These are phyloP conservation scores for Drosophila trichaetosa DNA, from an alignment of 2,888 invertebrate genomes.

Conservation along the genomic window DNA sequence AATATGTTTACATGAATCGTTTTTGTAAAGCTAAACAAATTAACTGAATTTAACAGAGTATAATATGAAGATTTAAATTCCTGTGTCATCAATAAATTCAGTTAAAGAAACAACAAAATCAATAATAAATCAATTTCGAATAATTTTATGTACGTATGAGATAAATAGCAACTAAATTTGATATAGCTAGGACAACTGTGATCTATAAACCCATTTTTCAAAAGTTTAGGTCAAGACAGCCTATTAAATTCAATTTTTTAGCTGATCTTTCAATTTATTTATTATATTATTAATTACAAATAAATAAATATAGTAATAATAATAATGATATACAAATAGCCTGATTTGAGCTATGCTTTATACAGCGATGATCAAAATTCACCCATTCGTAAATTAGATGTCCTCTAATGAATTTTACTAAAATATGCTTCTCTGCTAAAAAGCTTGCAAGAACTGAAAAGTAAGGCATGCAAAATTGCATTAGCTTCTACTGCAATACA, in stretches of 20 bases:
- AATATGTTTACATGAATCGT: background rate
- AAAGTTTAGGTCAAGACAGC: background rate
- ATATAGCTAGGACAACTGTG: background rate
- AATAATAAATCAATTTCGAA: background rate
- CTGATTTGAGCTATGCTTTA: background rate
- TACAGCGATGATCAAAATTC: background rate
- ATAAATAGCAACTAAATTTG: background rate
- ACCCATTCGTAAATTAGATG: no score
- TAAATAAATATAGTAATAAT: background rate
- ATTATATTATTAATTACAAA: background rate
- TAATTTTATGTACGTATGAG: background rate
- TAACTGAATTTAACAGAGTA: background rate
- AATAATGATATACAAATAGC: background rate
- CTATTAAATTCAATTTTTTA: background rate
- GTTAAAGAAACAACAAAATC: background rate
- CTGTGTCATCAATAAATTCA: background rate
- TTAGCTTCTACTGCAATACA: slow-evolving; percentile 6
- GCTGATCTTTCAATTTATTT: slow-evolving; percentile 10
- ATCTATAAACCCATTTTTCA: background rate
- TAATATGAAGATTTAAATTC: background rate
- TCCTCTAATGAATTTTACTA: background rate
- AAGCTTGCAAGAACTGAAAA: background rate
- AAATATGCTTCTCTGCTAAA: background rate
- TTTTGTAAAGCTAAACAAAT: background rate
- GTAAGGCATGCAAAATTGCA: slow-evolving; percentile 3